Percentiles rank a stretch among this genome's conserved stretches.
These are phyloP conservation scores for Ceyx melanurus DNA, from an alignment of 2,113 vertebrate species.

Conservation along the genomic window DNA sequence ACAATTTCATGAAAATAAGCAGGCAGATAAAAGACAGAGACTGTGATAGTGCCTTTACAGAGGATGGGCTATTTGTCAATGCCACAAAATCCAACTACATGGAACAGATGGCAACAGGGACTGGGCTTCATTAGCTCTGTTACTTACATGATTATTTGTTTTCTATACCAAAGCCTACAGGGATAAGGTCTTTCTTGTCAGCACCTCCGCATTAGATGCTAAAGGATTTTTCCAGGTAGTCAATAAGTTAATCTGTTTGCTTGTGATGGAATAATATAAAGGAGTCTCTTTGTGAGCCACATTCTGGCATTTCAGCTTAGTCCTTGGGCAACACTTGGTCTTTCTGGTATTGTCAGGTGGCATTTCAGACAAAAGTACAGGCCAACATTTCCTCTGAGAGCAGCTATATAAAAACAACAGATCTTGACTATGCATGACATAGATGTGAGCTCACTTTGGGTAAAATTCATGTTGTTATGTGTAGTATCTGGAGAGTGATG, in stretches of 20 bases:
- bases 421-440: not conserved
- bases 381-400: not conserved
- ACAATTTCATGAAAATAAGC: not conserved
- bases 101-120: not conserved
- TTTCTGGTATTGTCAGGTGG: not conserved
- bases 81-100: not conserved
- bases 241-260: not conserved
- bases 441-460: not conserved
- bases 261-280: not conserved
- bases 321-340: not conserved
- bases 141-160: not conserved
- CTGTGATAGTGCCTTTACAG: not conserved
- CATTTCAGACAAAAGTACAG: not conserved
- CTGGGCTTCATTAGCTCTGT: not conserved
- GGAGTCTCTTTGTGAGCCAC: not conserved
- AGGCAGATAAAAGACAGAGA: not conserved
- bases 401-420: not conserved
- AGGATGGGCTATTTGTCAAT: not conserved
- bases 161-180: not conserved
- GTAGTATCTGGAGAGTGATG: not conserved
- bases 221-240: not conserved
- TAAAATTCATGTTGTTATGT: not conserved
- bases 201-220: not conserved
- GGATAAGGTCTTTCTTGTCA: not conserved
- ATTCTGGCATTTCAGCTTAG: not conserved